Base-by-base conservation (phyloP, 2,113 vertebrate species). In the Laticauda laticaudata region DNA sequence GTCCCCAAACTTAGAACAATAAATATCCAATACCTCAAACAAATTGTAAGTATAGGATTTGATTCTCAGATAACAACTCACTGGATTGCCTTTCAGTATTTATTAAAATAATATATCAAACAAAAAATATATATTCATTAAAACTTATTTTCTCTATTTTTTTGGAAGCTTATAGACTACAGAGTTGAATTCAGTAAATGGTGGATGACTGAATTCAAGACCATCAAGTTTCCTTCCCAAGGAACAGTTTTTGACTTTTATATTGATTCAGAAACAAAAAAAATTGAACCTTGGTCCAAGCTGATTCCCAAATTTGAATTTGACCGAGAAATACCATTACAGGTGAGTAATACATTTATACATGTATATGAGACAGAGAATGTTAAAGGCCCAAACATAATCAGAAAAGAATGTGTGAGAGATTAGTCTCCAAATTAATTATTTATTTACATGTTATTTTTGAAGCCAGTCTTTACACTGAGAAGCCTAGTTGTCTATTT, bases 211-310 rank as follows among this genome's bases (percentile, higher is more conserved):
- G 98, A 99, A 97, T 99, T 99, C 98, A 99, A 99, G 97, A 98
- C 98, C 4, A 97, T 99, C 97, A 99, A 99, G 98, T 99, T 99
- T 95, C 99, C 99, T 1, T 98, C 98, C 87, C 99, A 99, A 87
- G 99, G 99, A 94, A 99, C 98, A 0, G 96, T 99, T 94, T 99
- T 99, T 93, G 99, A 99, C 96, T 99, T 98, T 94, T 99, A 99
- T 95, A 98, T 99, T 6, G 99, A 99, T 95, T 97, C 98, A 0
- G 98, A 98, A 94, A 99, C 96, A 2, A 99, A 99, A 96, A 99
- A 98, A 96, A 99, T 99, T 87, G 99, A 99, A 94, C 98, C 98
- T 59, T 99, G 99, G 99, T 98, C 99, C 94, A 99, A 98, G 93
- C 98, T 99, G 86, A 97, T 99, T 92, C 99, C 99, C 2, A 97